Evolutionary conservation across 2,888 invertebrate species (phyloP).

Genomic region (Proisotoma minuta): DNA sequence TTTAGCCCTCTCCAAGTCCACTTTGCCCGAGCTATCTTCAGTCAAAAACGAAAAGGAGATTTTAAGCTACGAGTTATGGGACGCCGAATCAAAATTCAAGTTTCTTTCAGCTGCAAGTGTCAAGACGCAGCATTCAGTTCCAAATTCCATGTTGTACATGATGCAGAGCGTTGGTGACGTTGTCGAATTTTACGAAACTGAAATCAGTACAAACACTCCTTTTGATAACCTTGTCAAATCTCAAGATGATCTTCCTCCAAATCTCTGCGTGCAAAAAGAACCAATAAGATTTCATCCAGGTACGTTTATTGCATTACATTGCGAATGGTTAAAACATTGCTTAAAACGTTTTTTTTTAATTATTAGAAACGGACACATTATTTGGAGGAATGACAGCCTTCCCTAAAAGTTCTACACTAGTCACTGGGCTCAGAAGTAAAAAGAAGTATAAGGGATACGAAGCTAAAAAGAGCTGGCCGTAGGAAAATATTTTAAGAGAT

Average conservation of each 20-base stretch:
- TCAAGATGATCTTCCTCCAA: constrained; percentile 67
- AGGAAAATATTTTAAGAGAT: constrained; percentile 3
- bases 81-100: constrained; percentile 60
- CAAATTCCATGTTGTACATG: constrained; percentile 73
- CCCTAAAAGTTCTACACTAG: constrained; percentile 76
- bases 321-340: neutral
- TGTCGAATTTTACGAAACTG: constrained; percentile 65
- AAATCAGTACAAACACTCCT: constrained; percentile 66
- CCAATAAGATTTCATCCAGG: constrained; percentile 79
- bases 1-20: constrained; percentile 57
- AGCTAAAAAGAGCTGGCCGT: constrained; percentile 56
- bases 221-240: constrained; percentile 66
- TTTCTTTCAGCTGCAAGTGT: constrained; percentile 66
- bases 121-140: constrained; percentile 70
- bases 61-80: constrained; percentile 45
- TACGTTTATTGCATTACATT: constrained; percentile 48
- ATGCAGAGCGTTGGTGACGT: constrained; percentile 70
- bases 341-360: constrained; percentile 2
- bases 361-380: constrained; percentile 62
- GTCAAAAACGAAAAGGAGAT: constrained; percentile 30
- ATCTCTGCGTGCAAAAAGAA: constrained; percentile 76
- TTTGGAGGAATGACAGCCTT: constrained; percentile 77
- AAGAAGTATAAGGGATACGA: constrained; percentile 72
- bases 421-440: constrained; percentile 74
- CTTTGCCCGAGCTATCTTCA: constrained; percentile 43